A percentile compares a stretch with the other conserved stretches of the same genome.
These are phyloP conservation scores for Sinodicranocentrus sp. DNA, from an alignment of 2,888 invertebrate species.

Conservation along the genomic window DNA sequence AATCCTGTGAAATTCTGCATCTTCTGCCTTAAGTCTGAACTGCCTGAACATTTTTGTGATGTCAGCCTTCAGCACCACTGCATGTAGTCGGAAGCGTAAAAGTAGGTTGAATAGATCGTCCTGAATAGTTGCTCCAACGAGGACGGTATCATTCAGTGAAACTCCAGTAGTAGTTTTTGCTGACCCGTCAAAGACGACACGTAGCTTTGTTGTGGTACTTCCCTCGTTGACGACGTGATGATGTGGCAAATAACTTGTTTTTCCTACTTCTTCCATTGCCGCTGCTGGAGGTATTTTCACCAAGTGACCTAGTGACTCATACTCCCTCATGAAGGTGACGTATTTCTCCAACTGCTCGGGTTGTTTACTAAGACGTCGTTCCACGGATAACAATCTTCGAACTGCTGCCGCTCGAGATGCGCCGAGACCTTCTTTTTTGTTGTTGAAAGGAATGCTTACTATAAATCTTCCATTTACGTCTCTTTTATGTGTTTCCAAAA, in stretches of 20 bases:
- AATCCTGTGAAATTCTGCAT: conserved; percentile 77
- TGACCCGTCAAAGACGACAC: conserved; percentile 69
- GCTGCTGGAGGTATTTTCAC: conserved; percentile 14
- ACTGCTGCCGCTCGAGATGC: background rate
- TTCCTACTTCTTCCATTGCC: background rate
- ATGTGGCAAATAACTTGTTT: conserved; percentile 61
- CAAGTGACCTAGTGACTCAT: conserved; percentile 74
- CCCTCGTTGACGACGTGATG: conserved; percentile 52
- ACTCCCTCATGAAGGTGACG: conserved; percentile 74
- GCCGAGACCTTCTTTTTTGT: background rate
- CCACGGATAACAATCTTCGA: conserved; percentile 21
- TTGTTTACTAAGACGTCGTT: conserved; percentile 36
- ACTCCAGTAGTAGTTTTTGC: conserved; percentile 26
- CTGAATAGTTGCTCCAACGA: conserved; percentile 77
- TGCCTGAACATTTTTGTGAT: conserved; percentile 78
- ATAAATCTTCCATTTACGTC: background rate
- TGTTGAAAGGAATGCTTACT: conserved; percentile 38
- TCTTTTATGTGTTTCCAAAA: background rate
- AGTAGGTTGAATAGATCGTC: conserved; percentile 77
- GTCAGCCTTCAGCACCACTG: conserved; percentile 77
- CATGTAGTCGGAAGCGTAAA: conserved; percentile 76
- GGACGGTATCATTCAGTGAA: conserved; percentile 77
- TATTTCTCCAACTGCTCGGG: conserved; percentile 58
- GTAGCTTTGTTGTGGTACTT: conserved; percentile 62
- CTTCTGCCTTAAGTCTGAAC: conserved; percentile 74